Base-by-base conservation (phyloP, 2,797 vertebrate genomes). In the Phataginus tricuspis region DNA sequence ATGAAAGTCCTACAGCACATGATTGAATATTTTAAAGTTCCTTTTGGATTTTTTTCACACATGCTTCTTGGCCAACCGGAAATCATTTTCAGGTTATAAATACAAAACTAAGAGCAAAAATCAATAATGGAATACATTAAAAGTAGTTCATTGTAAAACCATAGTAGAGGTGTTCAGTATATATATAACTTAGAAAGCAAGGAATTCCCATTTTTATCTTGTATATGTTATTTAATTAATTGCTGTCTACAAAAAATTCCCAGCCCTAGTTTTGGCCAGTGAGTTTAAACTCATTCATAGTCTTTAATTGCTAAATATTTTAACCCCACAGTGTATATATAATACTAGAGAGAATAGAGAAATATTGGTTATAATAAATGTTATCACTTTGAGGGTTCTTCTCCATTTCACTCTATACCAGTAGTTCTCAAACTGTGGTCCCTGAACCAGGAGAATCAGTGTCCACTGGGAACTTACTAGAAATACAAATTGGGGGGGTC, bases 11-110 rank as follows among this genome's bases (percentile, higher is more conserved):
- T 83, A 7, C 19, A 37, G n/a, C 0, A 39, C 21, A 75, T 66
- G 93, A 83, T 39, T 90, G 80, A 87, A 92, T 64, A 84, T 71
- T 85, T 91, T 55, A 68, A 96, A 84, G 8, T 78, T 96, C 31
- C 4, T 87, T 55, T 64, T 86, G 14, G 19, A 61, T 83, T 69
- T 84, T 80, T 82, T 93, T 57, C 23, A 78, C 5, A 39, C 59
- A 7, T 90, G 31, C 15, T 51, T 94, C 37, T 13, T 86, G 55
- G 84, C 96, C 51, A 96, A 59, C 29, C 94, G 23, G 97, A 96
- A 85, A 63, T 42, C 15, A 90, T 59, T 96, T 80, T 57, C 21
- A 59, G 4, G 1, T 45, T 88, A 61, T 66, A 95, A 94, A 68
- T 55, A 59, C 37, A 95, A 86, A 71, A 45, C 5, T 39, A 72